Percentiles rank a stretch among this genome's conserved stretches.
Conservation (phyloP, 2,888 invertebrate species). For the Aleiodes testaceus region DNA sequence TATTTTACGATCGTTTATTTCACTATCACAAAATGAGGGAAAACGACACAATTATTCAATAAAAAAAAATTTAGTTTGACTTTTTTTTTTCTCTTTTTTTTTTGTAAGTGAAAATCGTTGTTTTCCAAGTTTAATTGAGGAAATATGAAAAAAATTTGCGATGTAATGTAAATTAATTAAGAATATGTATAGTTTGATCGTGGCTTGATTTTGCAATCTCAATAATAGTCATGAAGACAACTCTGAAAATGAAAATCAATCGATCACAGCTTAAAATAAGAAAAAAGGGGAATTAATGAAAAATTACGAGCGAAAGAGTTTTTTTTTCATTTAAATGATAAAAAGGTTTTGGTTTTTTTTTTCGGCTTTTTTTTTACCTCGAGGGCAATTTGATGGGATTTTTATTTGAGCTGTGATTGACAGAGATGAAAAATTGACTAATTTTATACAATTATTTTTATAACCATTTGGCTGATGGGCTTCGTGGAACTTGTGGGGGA, state of each 20-base stretch:
- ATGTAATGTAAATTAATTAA: slow-evolving; percentile 8
- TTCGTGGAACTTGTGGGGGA: slow-evolving; percentile 46
- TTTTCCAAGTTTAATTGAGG: slow-evolving; percentile 43
- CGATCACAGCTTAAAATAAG: slow-evolving; percentile 27
- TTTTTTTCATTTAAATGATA: slow-evolving; percentile 32
- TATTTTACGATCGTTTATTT: too few species aligned
- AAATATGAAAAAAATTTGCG: background rate
- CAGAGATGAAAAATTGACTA: slow-evolving; percentile 71
- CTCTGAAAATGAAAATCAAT: slow-evolving; percentile 71
- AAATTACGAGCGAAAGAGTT: slow-evolving; percentile 27
- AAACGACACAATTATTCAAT: background rate
- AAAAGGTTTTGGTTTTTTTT: slow-evolving; percentile 21
- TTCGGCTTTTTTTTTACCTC: slow-evolving; percentile 41
- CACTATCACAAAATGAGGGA: slow-evolving; percentile 17
- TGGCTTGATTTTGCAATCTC: slow-evolving; percentile 71
- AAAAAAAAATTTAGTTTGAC: slow-evolving; percentile 5
- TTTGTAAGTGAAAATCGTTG: slow-evolving; percentile 33
- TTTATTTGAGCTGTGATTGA: slow-evolving; percentile 66
- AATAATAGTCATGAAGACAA: slow-evolving; percentile 67
- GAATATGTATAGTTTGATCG: slow-evolving; percentile 58
- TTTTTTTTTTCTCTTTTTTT: slow-evolving; percentile 28
- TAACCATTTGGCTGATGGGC: slow-evolving; percentile 68
- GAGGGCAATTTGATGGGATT: slow-evolving; percentile 9
- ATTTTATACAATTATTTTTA: slow-evolving; percentile 74
- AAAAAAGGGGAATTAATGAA: background rate